A percentile compares a stretch with the other conserved stretches of the same genome.
Conservation (phyloP, 2,797 vertebrate species). For the Lithobates pipiens region DNA sequence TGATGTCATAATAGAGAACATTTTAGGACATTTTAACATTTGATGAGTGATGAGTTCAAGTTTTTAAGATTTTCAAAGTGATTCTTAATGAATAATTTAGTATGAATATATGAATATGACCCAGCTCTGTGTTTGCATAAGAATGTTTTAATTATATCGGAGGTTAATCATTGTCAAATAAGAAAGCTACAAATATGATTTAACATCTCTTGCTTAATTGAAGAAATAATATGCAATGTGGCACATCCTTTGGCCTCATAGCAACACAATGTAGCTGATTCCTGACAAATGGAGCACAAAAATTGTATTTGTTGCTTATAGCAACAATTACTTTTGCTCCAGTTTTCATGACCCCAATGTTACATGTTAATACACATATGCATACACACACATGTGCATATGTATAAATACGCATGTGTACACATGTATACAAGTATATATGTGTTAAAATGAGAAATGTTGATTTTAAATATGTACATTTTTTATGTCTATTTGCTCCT, state of each 20-base stretch:
- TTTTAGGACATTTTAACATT: not conserved
- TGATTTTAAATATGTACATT: too few relatives aligned
- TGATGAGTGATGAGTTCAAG: not conserved
- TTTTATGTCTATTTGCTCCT: too few relatives aligned
- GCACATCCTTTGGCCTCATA: not conserved
- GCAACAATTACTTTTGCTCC: not conserved
- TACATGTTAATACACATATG: too few relatives aligned
- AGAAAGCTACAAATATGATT: not conserved
- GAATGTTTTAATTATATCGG: not conserved
- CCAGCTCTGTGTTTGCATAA: not conserved
- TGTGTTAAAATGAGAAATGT: too few relatives aligned
- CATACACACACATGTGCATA: too few relatives aligned
- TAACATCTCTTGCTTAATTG: not conserved
- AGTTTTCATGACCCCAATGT: too few relatives aligned
- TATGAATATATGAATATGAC: not conserved
- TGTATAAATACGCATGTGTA: too few relatives aligned
- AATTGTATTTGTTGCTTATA: not conserved
- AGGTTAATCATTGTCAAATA: not conserved
- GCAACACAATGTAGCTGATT: not conserved
- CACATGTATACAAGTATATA: too few relatives aligned
- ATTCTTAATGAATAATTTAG: slow-evolving; percentile 12
- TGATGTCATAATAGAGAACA: not conserved
- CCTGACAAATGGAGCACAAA: not conserved
- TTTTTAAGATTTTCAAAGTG: not conserved
- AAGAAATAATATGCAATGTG: not conserved